Evolutionary conservation across 2,797 vertebrate species (phyloP), one percentile per base, ranked within the genome.

Genomic region (Cebuella pygmaea): DNA sequence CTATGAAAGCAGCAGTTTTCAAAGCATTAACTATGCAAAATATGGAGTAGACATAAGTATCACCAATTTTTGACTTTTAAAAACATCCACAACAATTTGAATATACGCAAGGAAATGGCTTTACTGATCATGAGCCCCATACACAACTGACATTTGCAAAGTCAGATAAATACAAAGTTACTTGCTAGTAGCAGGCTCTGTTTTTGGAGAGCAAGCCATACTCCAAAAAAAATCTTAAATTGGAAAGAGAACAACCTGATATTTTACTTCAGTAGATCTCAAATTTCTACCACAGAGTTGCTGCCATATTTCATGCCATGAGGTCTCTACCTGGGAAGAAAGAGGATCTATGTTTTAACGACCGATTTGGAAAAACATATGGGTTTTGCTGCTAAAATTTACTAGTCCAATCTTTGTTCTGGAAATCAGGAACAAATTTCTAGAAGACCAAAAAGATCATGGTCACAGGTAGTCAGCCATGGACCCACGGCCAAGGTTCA

Each of bases 381-480:
- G 36, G 33, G 22, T 64, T 87, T 22, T 92, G 14, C n/a, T 90
- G 67, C 1, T 46, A 91, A 67, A 82, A n/a, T 70, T 67, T n/a
- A 67, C 64, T 24, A 72, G 67, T 72, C 57, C 64, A 93, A 61
- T 19, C 10, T 83, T 83, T 83, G n/a, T 93, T 93, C 74, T 80
- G 52, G 75, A 92, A 97, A 88, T 72, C 14, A 88, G 44, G 76
- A 61, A n/a, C 46, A 52, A 52, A 83, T 93, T 95, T 87, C 70
- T 72, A 94, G 61, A 84, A 33, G 36, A 4, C 24, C 8, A 76
- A 59, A 75, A 50, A 93, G 7, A 46, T 41, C 13, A 39, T 20
- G 36, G 24, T 83, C 78, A 88, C 41, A 59, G 76, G 67, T 36
- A 6, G 57, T 39, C 36, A 95, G n/a, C 3, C 26, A 74, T 30